phyloP scores from a whole-genome alignment of 1,140 invertebrate species.

The Zaprionus gabonicus region DNA sequence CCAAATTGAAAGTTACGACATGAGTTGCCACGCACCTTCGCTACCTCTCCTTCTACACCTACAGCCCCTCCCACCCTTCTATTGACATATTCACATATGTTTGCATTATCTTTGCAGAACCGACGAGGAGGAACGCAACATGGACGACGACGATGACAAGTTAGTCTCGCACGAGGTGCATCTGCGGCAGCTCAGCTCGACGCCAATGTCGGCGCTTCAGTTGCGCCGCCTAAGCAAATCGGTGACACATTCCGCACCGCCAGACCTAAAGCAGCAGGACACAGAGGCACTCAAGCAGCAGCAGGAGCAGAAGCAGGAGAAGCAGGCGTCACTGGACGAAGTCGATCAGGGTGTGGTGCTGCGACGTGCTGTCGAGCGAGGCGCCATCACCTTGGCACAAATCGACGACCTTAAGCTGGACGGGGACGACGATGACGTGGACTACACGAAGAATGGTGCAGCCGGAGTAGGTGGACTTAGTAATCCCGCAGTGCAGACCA shows the following conservation, averaged over 20 bases:
- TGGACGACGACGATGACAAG: constrained; percentile 77
- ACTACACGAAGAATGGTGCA: constrained; percentile 20
- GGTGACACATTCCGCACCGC: constrained; percentile 62
- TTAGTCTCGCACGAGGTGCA: constrained; percentile 77
- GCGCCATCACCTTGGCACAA: constrained; percentile 72
- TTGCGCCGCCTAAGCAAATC: constrained; percentile 60
- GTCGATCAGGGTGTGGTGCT: constrained; percentile 59
- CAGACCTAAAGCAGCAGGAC: constrained; percentile 55
- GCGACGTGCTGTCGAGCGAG: constrained; percentile 55
- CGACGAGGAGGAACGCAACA: constrained; percentile 53
- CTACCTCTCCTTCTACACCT: background rate
- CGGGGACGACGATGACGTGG: constrained; percentile 41
- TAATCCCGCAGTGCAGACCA: constrained; percentile 73
- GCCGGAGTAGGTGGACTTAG: constrained; percentile 40
- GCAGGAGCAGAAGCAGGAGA: constrained; percentile 11
- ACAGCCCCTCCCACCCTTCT: background rate
- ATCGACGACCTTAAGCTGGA: constrained; percentile 69
- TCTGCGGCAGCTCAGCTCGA: constrained; percentile 72
- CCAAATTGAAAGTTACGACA: constrained; percentile 46
- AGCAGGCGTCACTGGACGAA: constrained; percentile 13
- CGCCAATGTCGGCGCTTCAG: constrained; percentile 60
- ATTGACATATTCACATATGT: background rate
- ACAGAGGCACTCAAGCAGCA: constrained; percentile 2
- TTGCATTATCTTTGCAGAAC: constrained; percentile 41
- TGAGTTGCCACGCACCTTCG: background rate